Base-by-base conservation (phyloP, 1,140 invertebrate genomes). In the Helicoverpa armigera region DNA sequence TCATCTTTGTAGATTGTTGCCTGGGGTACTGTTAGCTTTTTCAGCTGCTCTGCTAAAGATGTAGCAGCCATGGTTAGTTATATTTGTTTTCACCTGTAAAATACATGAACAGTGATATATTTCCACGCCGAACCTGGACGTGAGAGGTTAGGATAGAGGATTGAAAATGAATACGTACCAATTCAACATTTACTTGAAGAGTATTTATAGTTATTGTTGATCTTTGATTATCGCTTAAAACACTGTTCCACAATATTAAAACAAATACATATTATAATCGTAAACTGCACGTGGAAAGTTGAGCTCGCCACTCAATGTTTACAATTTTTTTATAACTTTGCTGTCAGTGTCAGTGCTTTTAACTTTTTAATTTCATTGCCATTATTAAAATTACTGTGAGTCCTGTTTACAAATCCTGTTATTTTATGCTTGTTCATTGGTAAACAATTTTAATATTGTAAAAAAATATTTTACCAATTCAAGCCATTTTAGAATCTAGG, bases 11-110 rank as follows among this genome's bases (percentile, higher is more conserved):
- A 91, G 5, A 97, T 86, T 10, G 96, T 92, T 11, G 98, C 97
- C 90, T 99, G 98, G 0, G 98, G 98, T 2, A 96, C 96, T 78
- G 96, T 96, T 23, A 99, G 95, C 67, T 96, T 97, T 82, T 97
- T 96, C n/a, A 99, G 94, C 95, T 99, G 98, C 85, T 97, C 96
- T 35, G 97, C 97, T 91, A 99, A 96, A 43, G 98, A 98, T 31
- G 98, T 98, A 12, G 95, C 70, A 43, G 95, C 87, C 93, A 94
- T 94, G 23, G 18, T 85, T 78, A 5, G 11, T 16, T 3, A 16
- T 72, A 14, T 63, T 51, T 61, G 9, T 65, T 65, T 48, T 31
- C 35, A 65, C 23, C 61, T 53, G 31, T n/a, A 78, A 78, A 12
- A 13, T 3, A 23, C 10, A 23, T 14, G n/a, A 16, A 31, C n/a